These are phyloP conservation scores for Stigmatopora argus DNA, from an alignment of 2,113 vertebrate genomes.

Conservation along the genomic window DNA sequence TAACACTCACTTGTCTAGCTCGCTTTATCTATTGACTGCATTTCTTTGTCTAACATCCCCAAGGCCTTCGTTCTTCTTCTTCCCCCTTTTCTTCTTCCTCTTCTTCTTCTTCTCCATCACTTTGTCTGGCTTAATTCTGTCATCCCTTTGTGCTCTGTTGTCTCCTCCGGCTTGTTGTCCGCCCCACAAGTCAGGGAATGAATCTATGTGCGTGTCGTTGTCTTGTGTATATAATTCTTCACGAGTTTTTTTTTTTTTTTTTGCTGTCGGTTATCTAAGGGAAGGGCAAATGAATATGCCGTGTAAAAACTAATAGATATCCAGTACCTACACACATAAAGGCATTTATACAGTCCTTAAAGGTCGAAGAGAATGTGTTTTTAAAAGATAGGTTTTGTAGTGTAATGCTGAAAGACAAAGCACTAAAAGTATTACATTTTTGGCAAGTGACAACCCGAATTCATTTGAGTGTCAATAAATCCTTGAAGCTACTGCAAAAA, in stretches of 20 bases:
- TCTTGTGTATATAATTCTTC: constrained; percentile 32
- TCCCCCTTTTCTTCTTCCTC: constrained; percentile 9
- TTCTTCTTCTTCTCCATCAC: constrained; percentile 12
- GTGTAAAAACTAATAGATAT: background rate
- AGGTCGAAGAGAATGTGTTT: background rate
- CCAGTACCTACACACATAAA: constrained; percentile 10
- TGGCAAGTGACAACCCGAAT: background rate
- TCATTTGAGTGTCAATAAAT: background rate
- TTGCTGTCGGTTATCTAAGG: constrained; percentile 8
- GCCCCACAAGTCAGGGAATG: constrained; percentile 17
- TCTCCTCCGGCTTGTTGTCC: constrained; percentile 34
- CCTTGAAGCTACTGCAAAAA: background rate
- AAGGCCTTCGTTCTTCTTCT: constrained; percentile 13
- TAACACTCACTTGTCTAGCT: background rate
- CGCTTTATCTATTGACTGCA: constrained; percentile 4
- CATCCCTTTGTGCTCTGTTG: constrained; percentile 24
- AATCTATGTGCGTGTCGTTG: constrained; percentile 39
- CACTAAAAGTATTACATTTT: background rate
- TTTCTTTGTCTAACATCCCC: constrained; percentile 14
- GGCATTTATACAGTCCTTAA: background rate
- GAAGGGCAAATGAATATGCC: constrained; percentile 15
- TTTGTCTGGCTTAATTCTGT: constrained; percentile 41
- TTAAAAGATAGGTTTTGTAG: background rate
- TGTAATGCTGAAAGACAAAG: background rate
- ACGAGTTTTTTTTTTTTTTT: constrained; percentile 17